Evolutionary conservation across 2,888 invertebrate genomes (phyloP), one percentile per base, ranked within the genome.

Genomic region (Brachyptera risi): DNA sequence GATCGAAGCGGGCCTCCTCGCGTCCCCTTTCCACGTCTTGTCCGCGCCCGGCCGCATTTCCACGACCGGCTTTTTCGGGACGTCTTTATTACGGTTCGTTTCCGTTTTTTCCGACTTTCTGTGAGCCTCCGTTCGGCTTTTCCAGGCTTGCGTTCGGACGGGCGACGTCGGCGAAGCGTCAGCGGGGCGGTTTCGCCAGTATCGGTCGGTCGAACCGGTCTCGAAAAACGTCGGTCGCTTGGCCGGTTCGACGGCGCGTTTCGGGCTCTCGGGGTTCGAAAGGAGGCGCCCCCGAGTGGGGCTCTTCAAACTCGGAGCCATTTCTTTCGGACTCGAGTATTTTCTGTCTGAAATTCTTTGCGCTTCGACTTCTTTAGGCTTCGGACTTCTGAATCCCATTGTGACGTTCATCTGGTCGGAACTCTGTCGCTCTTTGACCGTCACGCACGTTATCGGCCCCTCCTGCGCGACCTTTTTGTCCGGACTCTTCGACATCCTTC

Each of bases 121-220:
- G 42, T n/a, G 17, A 4, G 42, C 2, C 17, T 17, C n/a, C 15
- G 42, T 19, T 19, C 15, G 2, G 42, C 17, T 17, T 42, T 42
- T 1, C 42, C 42, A 7, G 21, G 42, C n/a, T 42, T 42, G 42
- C 42, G 42, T 2, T 42, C n/a, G n/a, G n/a, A n/a, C n/a, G n/a
- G n/a, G n/a, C n/a, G n/a, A n/a, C n/a, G n/a, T n/a, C 44, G 87
- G 82, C 9, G 86, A 86, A 31, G 87, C 85, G 11, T 56, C 60
- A n/a, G 60, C 64, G 50, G 63, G 66, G 57, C 57, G 42, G 31
- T 56, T 60, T 40, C 40, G 23, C 44, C 56, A 63, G n/a, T n/a
- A n/a, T n/a, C n/a, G n/a, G 69, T 72, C 70, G 70, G 71, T 65
- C 71, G 31, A n/a, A 2, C 9, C 4, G 19, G 44, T 19, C 17